Base-by-base conservation (phyloP, 2,113 vertebrate species). In the Smithornis capensis region DNA sequence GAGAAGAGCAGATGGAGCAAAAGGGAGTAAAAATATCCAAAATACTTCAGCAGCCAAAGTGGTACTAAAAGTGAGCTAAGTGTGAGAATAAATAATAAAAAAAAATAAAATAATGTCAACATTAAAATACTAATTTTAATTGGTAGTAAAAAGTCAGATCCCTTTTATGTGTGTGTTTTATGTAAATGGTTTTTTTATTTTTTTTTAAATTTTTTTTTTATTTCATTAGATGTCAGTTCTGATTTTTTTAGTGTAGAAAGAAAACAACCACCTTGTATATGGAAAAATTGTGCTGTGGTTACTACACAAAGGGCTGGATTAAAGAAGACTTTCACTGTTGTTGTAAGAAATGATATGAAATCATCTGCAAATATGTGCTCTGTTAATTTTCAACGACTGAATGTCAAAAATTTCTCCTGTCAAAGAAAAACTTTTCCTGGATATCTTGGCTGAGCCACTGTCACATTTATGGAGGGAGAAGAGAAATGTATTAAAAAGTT, bases 261-360 rank as follows among this genome's bases (percentile, higher is more conserved):
- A n/a, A 25, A 70, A 65, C 44, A 38, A 5, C 5, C 29, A 10
- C 7, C 29, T 22, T 19, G 5, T 33, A 23, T 16, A 14, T 14
- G 2, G 4, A 75, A 70, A 76, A 76, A 5, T 2, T 71, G 4
- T 67, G 19, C 25, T 62, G 27, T 29, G 42, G 27, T 8, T 52
- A 29, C 29, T 24, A 31, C 0, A 57, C 16, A 53, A 83, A 59
- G 1, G 52, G 7, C 7, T 29, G 2, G 4, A 25, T 11, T 28
- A 53, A 81, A 57, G 6, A 47, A 53, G 24, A 44, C 4, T 40
- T 56, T 49, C 10, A 35, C 8, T 84, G 24, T 5, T 56, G 9
- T 18, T 73, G 27, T 24, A 57, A 71, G 1, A 50, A 22, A 19
- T 29, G 3, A 33, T 49, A 13, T 16, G 10, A 71, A 86, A 79